Percentiles rank a stretch among this genome's conserved stretches.
Conservation (phyloP, 1,140 invertebrate genomes). For the Bombus cullumanus region DNA sequence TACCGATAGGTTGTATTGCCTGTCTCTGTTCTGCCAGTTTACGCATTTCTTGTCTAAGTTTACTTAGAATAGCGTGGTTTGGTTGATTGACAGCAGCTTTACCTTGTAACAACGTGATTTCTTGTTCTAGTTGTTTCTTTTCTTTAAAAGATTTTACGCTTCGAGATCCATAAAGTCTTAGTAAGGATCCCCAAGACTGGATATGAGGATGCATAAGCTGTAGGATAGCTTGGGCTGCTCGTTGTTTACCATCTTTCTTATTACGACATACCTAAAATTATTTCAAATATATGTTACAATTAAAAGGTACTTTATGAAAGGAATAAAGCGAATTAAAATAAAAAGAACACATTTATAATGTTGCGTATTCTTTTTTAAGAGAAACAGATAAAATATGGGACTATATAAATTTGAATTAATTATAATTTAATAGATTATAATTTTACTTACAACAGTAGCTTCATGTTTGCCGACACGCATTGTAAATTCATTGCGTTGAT, state of each 20-base stretch:
- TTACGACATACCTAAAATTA: constrained; percentile 90
- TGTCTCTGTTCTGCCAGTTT: constrained; percentile 88
- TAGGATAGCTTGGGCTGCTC: constrained; percentile 97
- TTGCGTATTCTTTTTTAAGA: neutral
- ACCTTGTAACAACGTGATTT: constrained; percentile 95
- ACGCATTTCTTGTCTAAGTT: constrained; percentile 94
- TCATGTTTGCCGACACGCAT: constrained; percentile 97
- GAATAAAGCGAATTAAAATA: neutral
- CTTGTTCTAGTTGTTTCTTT: constrained; percentile 96
- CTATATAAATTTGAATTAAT: neutral
- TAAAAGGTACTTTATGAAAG: neutral
- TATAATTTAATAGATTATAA: neutral
- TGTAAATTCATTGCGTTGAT: constrained; percentile 96
- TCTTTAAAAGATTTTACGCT: constrained; percentile 97
- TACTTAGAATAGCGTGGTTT: constrained; percentile 96
- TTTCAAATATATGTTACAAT: neutral
- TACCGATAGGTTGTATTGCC: constrained; percentile 89
- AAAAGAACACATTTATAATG: neutral
- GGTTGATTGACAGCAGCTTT: constrained; percentile 95
- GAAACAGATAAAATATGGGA: neutral
- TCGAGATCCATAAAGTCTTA: constrained; percentile 95
- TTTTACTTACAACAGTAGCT: constrained; percentile 86
- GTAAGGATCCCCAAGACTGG: constrained; percentile 95
- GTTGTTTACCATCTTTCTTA: constrained; percentile 98
- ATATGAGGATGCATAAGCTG: constrained; percentile 96